A percentile compares a stretch with the other conserved stretches of the same genome.
phyloP scores from a whole-genome alignment of 2,888 invertebrate genomes.

The Eristalis arbustorum region DNA sequence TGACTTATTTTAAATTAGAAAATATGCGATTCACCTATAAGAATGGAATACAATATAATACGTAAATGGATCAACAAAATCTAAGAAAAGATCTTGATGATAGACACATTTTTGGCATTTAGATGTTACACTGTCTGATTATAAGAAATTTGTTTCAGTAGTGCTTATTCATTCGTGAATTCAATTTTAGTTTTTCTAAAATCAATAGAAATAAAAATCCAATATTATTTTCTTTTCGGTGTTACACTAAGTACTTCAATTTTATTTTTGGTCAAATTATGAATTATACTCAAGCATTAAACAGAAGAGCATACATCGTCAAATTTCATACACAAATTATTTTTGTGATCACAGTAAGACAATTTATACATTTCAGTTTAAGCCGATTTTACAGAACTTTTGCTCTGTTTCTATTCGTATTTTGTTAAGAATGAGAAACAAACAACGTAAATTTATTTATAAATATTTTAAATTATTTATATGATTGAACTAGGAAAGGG shows the following conservation, averaged over 20 bases:
- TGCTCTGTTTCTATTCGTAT: conserved; percentile 19
- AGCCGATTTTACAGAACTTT: conserved; percentile 20
- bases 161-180: not conserved
- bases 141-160: not conserved
- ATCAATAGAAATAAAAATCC: not conserved
- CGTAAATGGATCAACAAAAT: not conserved
- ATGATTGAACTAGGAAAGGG: conserved; percentile 65
- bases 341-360: conserved; percentile 1
- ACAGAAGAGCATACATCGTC: not conserved
- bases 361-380: conserved; percentile 5
- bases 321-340: not conserved
- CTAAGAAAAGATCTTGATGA: not conserved
- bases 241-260: not conserved
- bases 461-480: conserved; percentile 50
- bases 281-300: not conserved
- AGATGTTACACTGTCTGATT: not conserved
- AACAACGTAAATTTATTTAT: conserved; percentile 33
- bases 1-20: conserved; percentile 15
- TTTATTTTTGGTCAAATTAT: not conserved
- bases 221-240: not conserved
- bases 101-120: not conserved
- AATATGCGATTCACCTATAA: not conserved
- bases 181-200: not conserved
- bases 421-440: conserved; percentile 50
- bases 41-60: not conserved